phyloP scores from a whole-genome alignment of 2,113 vertebrate species.

The Gobiocypris rarus region DNA sequence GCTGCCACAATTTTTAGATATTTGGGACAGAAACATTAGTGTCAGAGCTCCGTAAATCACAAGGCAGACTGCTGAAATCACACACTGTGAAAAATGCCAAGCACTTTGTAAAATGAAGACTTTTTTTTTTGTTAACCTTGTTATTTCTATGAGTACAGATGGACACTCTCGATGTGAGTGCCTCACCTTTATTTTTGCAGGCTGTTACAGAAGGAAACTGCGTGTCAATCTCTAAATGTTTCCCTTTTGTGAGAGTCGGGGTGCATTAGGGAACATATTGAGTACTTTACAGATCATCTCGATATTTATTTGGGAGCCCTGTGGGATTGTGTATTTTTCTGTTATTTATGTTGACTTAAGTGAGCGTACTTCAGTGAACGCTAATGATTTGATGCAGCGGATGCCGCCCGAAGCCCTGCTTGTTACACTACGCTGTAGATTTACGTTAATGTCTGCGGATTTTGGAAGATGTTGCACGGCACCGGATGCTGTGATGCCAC shows the following conservation, averaged over 20 bases:
- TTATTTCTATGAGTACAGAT: neutral
- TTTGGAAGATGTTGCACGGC: neutral
- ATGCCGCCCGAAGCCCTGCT: slow-evolving; percentile 4
- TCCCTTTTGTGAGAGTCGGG: slow-evolving; percentile 19
- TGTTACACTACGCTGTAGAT: neutral
- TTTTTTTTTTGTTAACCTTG: slow-evolving; percentile 13
- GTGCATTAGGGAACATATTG: slow-evolving; percentile 12
- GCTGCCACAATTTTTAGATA: neutral
- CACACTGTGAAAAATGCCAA: slow-evolving; percentile 36
- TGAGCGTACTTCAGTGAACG: slow-evolving; percentile 38
- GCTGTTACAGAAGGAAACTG: slow-evolving; percentile 9
- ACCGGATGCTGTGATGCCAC: slow-evolving; percentile 3
- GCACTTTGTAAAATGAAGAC: slow-evolving; percentile 29
- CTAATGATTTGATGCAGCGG: slow-evolving; percentile 43
- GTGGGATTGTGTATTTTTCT: slow-evolving; percentile 28
- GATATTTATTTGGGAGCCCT: slow-evolving; percentile 34
- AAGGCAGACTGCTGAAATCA: slow-evolving; percentile 3
- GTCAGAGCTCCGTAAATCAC: slow-evolving; percentile 5
- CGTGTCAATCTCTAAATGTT: neutral
- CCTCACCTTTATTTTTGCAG: slow-evolving; percentile 21
- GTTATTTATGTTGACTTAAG: slow-evolving; percentile 46
- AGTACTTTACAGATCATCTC: slow-evolving; percentile 27
- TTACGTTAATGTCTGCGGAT: slow-evolving; percentile 23
- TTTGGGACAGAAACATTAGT: neutral
- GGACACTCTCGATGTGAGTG: slow-evolving; percentile 14